A percentile compares a stretch with the other conserved stretches of the same genome.
Evolutionary conservation across 2,113 vertebrate genomes (phyloP).

Genomic region (Scartelaos histophorus): DNA sequence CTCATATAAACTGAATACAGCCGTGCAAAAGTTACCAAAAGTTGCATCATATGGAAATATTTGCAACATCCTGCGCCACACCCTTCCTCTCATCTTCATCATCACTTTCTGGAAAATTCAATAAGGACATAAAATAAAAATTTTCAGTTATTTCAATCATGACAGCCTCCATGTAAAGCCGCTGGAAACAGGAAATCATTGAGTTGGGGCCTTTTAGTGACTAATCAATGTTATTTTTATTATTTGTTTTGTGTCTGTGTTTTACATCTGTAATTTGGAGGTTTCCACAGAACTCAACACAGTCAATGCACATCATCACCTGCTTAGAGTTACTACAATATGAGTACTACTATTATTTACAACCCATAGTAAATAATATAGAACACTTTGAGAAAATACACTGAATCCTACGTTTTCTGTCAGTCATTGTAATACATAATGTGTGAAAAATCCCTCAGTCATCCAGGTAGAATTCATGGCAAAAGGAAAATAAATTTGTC

Average conservation of each 20-base stretch:
- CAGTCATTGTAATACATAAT: too few species aligned
- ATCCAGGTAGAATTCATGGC: too few species aligned
- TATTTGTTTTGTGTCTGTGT: not conserved
- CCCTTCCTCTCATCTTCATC: constrained; percentile 29
- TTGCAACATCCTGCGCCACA: constrained; percentile 22
- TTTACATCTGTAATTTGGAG: not conserved
- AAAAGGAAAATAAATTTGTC: too few species aligned
- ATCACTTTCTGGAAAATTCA: constrained; percentile 13
- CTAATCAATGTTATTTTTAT: not conserved
- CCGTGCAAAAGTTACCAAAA: constrained; percentile 31
- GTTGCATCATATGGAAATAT: constrained; percentile 57
- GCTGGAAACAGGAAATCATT: not conserved
- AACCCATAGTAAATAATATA: not conserved
- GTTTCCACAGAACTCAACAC: not conserved
- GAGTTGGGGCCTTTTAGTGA: not conserved
- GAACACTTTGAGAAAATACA: not conserved
- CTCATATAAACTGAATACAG: constrained; percentile 23
- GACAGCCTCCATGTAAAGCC: not conserved
- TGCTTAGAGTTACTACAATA: not conserved
- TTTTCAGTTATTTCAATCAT: not conserved
- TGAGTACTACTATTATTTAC: not conserved
- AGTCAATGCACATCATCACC: not conserved
- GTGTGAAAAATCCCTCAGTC: too few species aligned
- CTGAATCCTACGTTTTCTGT: too few species aligned
- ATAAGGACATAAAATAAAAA: not conserved